phyloP scores from a whole-genome alignment of 2,113 vertebrate genomes.

The Eonycteris spelaea region DNA sequence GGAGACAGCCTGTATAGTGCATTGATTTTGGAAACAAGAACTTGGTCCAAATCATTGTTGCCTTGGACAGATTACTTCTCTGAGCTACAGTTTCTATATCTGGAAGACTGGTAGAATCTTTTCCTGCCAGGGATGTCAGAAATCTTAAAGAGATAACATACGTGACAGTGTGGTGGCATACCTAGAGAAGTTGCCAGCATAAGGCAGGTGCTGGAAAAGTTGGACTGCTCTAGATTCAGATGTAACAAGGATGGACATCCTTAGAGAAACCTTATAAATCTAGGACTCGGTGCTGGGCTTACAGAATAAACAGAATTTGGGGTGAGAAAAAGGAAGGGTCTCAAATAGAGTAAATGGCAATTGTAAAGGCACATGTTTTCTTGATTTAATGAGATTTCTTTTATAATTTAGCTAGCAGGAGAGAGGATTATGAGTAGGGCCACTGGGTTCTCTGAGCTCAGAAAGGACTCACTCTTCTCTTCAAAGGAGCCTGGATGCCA shows the following conservation, averaged over 20 bases:
- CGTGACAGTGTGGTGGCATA: background rate
- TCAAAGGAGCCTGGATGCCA: background rate
- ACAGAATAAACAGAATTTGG: background rate
- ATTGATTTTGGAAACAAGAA: background rate
- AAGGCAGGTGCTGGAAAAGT: background rate
- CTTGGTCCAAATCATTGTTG: background rate
- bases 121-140: background rate
- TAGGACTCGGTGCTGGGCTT: background rate
- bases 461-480: background rate
- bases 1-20: background rate
- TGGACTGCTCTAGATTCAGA: background rate
- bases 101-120: background rate
- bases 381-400: background rate
- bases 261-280: background rate
- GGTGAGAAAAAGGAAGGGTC: background rate
- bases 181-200: background rate
- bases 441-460: background rate
- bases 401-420: background rate
- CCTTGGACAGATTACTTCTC: background rate
- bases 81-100: background rate
- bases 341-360: background rate
- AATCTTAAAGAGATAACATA: background rate
- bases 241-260: background rate
- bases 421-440: background rate
- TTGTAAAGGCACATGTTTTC: background rate